Evolutionary conservation across 2,888 invertebrate genomes (phyloP).

Genomic region (Ectobius pallidus): DNA sequence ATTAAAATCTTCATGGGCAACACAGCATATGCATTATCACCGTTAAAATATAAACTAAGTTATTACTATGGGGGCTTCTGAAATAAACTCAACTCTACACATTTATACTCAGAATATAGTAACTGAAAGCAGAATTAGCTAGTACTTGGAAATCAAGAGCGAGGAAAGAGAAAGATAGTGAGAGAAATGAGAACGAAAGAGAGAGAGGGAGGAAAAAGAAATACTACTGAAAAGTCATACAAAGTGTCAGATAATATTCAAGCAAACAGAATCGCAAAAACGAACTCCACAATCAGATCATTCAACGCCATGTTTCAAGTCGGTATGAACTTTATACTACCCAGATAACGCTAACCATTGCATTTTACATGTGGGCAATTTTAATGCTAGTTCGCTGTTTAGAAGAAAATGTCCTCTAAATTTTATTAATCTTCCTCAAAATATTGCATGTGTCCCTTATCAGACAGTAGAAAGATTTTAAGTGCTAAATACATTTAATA

Average conservation of each 20-base stretch:
- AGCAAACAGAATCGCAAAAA: constrained; percentile 5
- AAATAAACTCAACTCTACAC: constrained; percentile 20
- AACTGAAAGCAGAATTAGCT: constrained; percentile 11
- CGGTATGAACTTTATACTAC: constrained; percentile 6
- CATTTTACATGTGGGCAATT: constrained; percentile 8
- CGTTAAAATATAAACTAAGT: constrained; percentile 33
- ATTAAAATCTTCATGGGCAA: constrained; percentile 34
- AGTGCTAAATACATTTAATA: too few species aligned
- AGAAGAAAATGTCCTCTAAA: neutral
- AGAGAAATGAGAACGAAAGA: neutral
- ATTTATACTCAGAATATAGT: neutral
- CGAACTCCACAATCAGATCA: neutral
- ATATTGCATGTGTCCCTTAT: neutral
- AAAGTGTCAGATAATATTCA: neutral
- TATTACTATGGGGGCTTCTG: constrained; percentile 14
- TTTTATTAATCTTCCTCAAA: constrained; percentile 9
- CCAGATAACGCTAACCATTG: neutral
- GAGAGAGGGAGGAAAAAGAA: neutral
- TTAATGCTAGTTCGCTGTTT: neutral
- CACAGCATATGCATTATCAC: constrained; percentile 32
- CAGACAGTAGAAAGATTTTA: neutral
- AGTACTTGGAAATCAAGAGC: constrained; percentile 5
- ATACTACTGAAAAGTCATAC: too few species aligned
- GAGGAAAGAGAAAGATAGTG: too few species aligned
- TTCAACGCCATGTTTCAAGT: neutral